Base-by-base conservation (phyloP, 1,140 invertebrate genomes). In the Tetramorium alpestre region DNA sequence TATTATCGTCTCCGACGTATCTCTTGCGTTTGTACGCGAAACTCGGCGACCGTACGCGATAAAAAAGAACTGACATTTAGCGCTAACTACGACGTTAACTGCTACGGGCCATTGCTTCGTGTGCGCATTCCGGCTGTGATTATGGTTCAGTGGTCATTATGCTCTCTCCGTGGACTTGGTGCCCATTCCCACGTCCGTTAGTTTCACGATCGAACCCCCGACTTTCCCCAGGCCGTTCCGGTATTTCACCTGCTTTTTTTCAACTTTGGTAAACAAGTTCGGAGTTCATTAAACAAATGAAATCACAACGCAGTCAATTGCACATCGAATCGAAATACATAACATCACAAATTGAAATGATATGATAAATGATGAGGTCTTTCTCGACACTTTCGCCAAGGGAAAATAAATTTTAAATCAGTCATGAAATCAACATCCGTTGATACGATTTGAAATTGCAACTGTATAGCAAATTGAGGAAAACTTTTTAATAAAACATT, bases 201-300 rank as follows among this genome's bases (percentile, higher is more conserved):
- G 3, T 41, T 76, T 25, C 54, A 16, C 22, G 22, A 28, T 58
- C 38, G 38, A 22, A 44, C 33, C 72, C 33, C 13, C 7, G 2
- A 49, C n/a, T 25, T 5, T 28, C 13, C 11, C 22, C 22, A 67
- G 5, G 22, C 44, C 11, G 44, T 16, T 5, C n/a, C 44, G 16
- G 22, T 47, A 49, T 67, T 70, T 70, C 67, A 49, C 44, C 13
- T 10, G 22, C 54, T 76, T 54, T 41, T 76, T 76, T 22, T 22
- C 51, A 44, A 41, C 54, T 58, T 76, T 2, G 22, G 8, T 44
- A 41, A 76, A 56, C 69, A 51, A 51, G 47, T 73, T 54, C 10
- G 28, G 49, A 73, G 13, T 33, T 73, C 28, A 73, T 73, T 73
- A 28, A 49, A 54, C 38, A 16, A 60, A 16, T 60, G 22, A 7